phyloP scores from a whole-genome alignment of 2,113 vertebrate species.

The Halichoerus grypus region DNA sequence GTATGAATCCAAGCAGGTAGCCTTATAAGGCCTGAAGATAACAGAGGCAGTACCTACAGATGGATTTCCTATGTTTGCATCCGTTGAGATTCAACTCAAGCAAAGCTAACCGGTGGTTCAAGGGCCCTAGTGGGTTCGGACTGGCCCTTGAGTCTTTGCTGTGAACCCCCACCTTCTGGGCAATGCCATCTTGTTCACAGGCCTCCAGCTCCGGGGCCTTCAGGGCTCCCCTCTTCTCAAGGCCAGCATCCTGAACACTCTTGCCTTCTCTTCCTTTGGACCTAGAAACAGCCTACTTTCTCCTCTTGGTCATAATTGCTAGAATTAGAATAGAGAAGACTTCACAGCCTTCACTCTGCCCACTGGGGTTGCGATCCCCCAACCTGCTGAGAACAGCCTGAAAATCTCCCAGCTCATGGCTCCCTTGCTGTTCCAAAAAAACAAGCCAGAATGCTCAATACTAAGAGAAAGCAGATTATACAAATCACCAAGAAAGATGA shows the following conservation, averaged over 20 bases:
- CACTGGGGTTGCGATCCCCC: fast-evolving
- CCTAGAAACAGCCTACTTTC: neutral
- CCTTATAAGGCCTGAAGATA: neutral
- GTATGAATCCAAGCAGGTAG: neutral
- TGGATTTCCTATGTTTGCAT: neutral
- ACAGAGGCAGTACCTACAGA: no score
- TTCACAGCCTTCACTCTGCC: neutral
- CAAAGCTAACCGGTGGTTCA: neutral
- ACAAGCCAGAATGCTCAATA: no score
- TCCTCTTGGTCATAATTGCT: neutral
- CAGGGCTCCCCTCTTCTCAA: neutral
- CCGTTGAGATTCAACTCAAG: neutral
- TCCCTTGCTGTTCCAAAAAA: no score
- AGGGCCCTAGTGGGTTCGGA: no score
- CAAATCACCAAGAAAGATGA: neutral
- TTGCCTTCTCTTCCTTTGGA: neutral
- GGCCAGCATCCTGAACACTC: neutral
- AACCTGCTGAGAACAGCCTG: no score
- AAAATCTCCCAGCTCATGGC: neutral
- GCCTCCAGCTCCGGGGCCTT: neutral
- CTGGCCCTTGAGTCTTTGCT: neutral
- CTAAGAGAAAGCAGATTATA: neutral
- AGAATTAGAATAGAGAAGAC: neutral
- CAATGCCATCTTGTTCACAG: fast-evolving
- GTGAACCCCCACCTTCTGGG: fast-evolving